Percentiles rank a stretch among this genome's conserved stretches.
Evolutionary conservation across 2,113 vertebrate genomes (phyloP).

Genomic region (Lampris megalopsis): DNA sequence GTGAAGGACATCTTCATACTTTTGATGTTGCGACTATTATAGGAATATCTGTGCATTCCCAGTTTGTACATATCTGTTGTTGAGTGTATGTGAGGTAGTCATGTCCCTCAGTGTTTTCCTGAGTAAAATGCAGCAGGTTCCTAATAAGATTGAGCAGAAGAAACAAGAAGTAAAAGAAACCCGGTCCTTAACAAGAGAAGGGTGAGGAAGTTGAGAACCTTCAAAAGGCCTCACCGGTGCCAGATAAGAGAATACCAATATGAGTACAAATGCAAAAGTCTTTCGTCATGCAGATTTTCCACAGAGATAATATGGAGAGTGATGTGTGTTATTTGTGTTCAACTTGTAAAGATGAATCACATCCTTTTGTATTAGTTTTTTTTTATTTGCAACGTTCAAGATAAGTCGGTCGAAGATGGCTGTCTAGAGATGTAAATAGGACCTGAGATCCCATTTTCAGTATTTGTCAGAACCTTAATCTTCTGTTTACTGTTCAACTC

Average conservation of each 20-base stretch:
- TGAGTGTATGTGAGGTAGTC: background rate
- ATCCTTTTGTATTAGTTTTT: too few species aligned
- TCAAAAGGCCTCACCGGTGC: conserved; percentile 84
- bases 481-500: too few species aligned
- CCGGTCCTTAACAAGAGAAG: conserved; percentile 82
- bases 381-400: conserved; percentile 60
- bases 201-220: conserved; percentile 82
- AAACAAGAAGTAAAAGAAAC: conserved; percentile 80
- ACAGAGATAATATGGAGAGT: too few species aligned
- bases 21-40: background rate
- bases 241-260: background rate
- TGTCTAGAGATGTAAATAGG: conserved; percentile 80
- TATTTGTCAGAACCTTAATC: too few species aligned
- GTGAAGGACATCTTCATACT: background rate
- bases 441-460: too few species aligned
- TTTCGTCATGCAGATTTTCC: background rate
- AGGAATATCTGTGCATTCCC: conserved; percentile 5
- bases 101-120: conserved; percentile 70
- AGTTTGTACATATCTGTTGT: background rate
- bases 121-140: conserved; percentile 53
- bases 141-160: conserved; percentile 81
- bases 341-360: too few species aligned
- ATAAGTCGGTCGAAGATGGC: conserved; percentile 82
- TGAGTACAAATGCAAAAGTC: background rate
- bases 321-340: background rate